Percentiles rank a stretch among this genome's conserved stretches.
phyloP scores from a whole-genome alignment of 2,113 vertebrate genomes.

The Pteropus alecto region DNA sequence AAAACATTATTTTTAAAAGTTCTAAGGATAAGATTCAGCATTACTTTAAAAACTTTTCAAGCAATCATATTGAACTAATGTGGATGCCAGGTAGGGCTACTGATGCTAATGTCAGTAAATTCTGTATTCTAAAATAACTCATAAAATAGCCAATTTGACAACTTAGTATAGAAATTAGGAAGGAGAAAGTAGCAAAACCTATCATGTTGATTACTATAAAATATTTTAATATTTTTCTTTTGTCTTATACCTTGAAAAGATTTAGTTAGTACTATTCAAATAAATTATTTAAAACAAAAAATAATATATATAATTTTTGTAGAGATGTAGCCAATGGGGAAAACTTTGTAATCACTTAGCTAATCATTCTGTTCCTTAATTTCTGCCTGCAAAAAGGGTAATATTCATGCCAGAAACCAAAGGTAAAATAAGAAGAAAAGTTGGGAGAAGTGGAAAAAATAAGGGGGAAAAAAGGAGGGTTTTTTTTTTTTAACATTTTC shows the following conservation, averaged over 20 bases:
- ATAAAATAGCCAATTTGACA: not conserved
- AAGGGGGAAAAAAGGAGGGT: not conserved
- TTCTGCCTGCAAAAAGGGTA: not conserved
- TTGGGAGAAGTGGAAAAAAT: not conserved
- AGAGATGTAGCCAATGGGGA: not conserved
- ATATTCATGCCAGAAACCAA: not conserved
- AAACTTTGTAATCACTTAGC: not conserved
- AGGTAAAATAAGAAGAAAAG: not conserved
- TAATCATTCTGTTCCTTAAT: not conserved
- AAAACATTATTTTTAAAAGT: conserved; percentile 4
- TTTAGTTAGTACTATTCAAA: not conserved
- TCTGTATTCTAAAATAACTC: not conserved
- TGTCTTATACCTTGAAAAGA: not conserved
- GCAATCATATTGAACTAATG: not conserved
- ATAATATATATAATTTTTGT: not conserved
- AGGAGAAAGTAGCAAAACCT: not conserved
- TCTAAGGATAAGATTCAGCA: conserved; percentile 9
- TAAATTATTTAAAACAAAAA: conserved; percentile 2
- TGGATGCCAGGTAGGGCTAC: not conserved
- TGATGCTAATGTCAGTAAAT: not conserved
- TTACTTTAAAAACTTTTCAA: conserved; percentile 2
- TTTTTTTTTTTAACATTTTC: not conserved
- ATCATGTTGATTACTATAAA: not conserved
- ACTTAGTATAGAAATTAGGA: not conserved
- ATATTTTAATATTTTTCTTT: conserved; percentile 1